Evolutionary conservation across 2,888 invertebrate species (phyloP).

Genomic region (Cacoxenus indagator): DNA sequence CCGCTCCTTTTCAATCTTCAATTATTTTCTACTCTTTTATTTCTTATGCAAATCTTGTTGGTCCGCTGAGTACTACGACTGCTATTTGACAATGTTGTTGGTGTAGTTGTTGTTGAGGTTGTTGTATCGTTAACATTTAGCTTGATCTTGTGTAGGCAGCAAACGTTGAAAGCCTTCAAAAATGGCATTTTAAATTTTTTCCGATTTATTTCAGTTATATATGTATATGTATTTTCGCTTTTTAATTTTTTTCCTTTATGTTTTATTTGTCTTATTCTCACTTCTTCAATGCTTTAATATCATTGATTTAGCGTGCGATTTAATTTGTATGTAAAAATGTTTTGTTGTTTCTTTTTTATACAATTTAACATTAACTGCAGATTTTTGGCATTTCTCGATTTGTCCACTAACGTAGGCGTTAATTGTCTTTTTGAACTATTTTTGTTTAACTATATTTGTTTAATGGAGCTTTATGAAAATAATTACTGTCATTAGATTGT

Average conservation of each 20-base stretch:
- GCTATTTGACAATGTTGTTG: neutral
- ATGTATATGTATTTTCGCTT: slow-evolving; percentile 30
- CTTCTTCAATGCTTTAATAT: slow-evolving; percentile 56
- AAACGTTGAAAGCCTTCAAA: slow-evolving; percentile 68
- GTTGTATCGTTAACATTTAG: slow-evolving; percentile 45
- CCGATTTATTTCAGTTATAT: slow-evolving; percentile 26
- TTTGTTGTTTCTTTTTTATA: neutral
- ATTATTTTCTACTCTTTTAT: neutral
- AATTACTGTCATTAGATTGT: neutral
- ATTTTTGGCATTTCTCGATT: neutral
- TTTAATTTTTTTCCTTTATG: slow-evolving; percentile 56
- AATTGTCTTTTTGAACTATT: neutral
- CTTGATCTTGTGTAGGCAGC: slow-evolving; percentile 65
- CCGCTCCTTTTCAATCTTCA: neutral
- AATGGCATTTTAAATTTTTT: slow-evolving; percentile 54
- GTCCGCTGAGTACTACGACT: neutral
- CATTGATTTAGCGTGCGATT: slow-evolving; percentile 36
- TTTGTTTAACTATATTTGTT: no score
- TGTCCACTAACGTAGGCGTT: neutral
- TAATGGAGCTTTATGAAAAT: neutral
- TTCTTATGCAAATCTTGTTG: neutral
- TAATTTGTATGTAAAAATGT: neutral
- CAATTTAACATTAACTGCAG: neutral
- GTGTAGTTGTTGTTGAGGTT: neutral
- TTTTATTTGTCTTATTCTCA: neutral